Conservation (phyloP, 2,797 vertebrate species). For the Fratercula arctica region DNA sequence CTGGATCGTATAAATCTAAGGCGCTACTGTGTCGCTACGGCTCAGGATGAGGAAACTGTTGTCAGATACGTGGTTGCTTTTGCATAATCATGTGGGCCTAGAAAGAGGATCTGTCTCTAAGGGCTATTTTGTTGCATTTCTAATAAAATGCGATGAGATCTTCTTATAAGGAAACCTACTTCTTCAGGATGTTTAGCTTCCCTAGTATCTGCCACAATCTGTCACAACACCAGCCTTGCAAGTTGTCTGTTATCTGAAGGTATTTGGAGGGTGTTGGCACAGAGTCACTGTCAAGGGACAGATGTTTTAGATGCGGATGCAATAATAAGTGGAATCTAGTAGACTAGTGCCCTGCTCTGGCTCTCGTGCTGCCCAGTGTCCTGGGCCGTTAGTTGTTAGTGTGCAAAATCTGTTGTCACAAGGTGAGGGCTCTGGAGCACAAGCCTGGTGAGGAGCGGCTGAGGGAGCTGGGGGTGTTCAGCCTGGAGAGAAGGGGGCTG, state of each 20-base stretch:
- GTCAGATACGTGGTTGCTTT: not conserved
- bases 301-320: not conserved
- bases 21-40: fast-evolving
- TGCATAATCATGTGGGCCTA: not conserved
- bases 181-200: not conserved
- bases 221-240: not conserved
- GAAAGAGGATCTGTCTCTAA: not conserved
- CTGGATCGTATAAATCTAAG: not conserved
- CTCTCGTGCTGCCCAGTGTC: not conserved
- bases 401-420: not conserved
- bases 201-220: not conserved
- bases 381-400: fast-evolving
- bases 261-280: not conserved
- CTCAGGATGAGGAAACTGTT: not conserved
- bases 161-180: not conserved
- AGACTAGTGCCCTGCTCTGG: not conserved
- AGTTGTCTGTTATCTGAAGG: not conserved
- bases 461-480: not conserved
- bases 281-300: not conserved
- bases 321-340: not conserved
- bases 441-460: not conserved
- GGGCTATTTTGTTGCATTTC: not conserved
- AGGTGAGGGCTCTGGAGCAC: not conserved
- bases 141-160: not conserved
- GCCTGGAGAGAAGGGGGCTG: not conserved